Evolutionary conservation across 1,140 invertebrate genomes (phyloP), one percentile per base, ranked within the genome.

Genomic region (Temnothorax nylanderi): DNA sequence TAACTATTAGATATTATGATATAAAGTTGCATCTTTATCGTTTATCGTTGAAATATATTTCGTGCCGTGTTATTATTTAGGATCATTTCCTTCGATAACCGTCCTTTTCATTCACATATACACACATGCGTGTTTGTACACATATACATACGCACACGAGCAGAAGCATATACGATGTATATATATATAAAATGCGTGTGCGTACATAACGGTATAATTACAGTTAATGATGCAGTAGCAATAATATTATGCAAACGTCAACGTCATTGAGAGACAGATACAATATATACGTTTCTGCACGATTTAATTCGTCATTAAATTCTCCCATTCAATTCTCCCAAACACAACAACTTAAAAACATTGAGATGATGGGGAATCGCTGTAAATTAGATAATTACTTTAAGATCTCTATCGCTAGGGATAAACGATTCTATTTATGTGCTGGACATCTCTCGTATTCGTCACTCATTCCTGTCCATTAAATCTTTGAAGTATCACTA

Each of bases 181-280:
- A 88, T 91, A 87, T 90, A 86, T 90, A 90, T 91, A 92, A 67
- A 21, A 21, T 93, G 92, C 92, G 90, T 92, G 56, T 76, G 34
- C 37, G 54, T 75, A 74, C 37, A 87, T 93, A 94, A 88, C 88
- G 90, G 85, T 94, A 92, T 95, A 94, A 93, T 95, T 94, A 95
- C 92, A 95, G 92, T 95, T 94, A 94, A 90, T 92, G 91, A 91
- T 92, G 90, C 92, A 92, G 93, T 94, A 93, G 91, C 92, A 92
- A 94, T 94, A 94, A 94, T 94, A 93, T 93, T 94, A 94, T 90
- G 92, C 90, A 94, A 92, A 92, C 89, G 86, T 94, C 93, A 94
- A 94, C 93, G 87, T 92, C 69, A 89, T 92, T 90, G 92, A 93
- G 90, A 93, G 91, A 93, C 91, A 93, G 89, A 93, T 93, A 93